These are phyloP conservation scores for Saturnia pavonia DNA, from an alignment of 2,888 invertebrate genomes.

Conservation along the genomic window DNA sequence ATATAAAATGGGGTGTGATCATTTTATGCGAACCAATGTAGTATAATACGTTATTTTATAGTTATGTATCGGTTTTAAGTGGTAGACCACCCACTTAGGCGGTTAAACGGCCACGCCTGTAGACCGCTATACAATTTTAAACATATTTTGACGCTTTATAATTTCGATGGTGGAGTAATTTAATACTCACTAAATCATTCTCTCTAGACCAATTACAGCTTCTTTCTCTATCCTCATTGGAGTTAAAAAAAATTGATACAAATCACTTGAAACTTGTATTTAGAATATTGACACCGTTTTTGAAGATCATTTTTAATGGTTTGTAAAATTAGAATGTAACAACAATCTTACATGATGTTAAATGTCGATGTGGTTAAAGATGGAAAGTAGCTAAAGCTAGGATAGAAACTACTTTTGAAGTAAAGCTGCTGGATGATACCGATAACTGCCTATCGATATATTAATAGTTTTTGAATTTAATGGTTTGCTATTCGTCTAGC, in stretches of 20 bases:
- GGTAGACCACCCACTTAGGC: conserved; percentile 67
- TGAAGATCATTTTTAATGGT: neutral
- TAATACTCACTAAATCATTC: conserved; percentile 22
- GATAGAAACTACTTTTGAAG: no score
- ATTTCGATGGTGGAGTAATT: conserved; percentile 60
- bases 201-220: conserved; percentile 8
- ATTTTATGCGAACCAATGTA: conserved; percentile 45
- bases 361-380: no score
- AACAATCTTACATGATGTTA: no score
- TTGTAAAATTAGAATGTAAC: no score
- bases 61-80: conserved; percentile 48
- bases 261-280: neutral
- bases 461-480: no score
- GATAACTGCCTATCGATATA: no score
- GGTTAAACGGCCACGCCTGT: conserved; percentile 65
- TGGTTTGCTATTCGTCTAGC: no score
- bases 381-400: no score
- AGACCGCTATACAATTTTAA: conserved; percentile 66
- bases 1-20: conserved; percentile 67
- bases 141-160: conserved; percentile 53
- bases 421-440: no score
- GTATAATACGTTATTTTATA: conserved; percentile 65
- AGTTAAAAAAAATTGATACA: neutral
- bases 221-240: neutral
- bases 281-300: neutral